Conservation (phyloP, 2,888 invertebrate species). For the Tipula unca region DNA sequence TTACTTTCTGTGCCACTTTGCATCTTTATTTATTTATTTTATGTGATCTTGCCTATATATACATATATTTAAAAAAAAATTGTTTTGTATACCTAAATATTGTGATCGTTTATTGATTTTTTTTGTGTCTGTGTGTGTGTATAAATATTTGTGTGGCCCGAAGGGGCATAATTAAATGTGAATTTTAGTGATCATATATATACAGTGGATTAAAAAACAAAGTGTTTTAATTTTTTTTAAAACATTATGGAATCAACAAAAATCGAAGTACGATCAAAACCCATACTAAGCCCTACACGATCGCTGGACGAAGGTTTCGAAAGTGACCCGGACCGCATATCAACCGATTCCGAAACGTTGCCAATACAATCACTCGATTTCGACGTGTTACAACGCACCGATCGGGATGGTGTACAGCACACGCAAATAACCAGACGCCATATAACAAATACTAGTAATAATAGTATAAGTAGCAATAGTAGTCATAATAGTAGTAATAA, state of each 20-base stretch:
- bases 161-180: not conserved
- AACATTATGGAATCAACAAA: slow-evolving; percentile 28
- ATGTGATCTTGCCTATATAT: not conserved
- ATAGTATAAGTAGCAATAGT: not conserved
- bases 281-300: slow-evolving; percentile 42
- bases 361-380: slow-evolving; percentile 28
- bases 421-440: slow-evolving; percentile 37
- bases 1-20: slow-evolving; percentile 9
- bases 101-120: not conserved
- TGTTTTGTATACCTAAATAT: not conserved
- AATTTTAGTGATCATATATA: not conserved
- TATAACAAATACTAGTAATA: slow-evolving; percentile 3
- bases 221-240: not conserved
- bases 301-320: slow-evolving; percentile 44
- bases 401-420: slow-evolving; percentile 32
- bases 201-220: not conserved
- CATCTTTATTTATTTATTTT: not conserved
- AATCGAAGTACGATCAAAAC: slow-evolving; percentile 40
- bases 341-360: slow-evolving; percentile 41
- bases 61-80: not conserved
- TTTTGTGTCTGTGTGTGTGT: not conserved
- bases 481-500: not conserved
- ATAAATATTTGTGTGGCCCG: not conserved
- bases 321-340: slow-evolving; percentile 44
- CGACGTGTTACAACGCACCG: slow-evolving; percentile 29